These are phyloP conservation scores for Myiozetetes cayanensis DNA, from an alignment of 2,113 vertebrate species.

Conservation along the genomic window DNA sequence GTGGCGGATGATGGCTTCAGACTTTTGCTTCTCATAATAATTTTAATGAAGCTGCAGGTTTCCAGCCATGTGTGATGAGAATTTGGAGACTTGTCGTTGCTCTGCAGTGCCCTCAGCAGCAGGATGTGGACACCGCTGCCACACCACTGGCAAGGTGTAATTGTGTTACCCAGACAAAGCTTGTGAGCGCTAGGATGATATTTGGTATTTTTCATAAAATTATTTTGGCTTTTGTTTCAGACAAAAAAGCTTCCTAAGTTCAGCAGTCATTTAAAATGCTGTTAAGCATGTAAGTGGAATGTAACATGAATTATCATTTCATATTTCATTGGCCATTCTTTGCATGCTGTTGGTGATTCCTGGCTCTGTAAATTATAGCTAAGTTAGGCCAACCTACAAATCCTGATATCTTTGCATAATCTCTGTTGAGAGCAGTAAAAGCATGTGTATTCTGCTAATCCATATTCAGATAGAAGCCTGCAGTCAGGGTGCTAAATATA, in stretches of 20 bases:
- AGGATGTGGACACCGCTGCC: not conserved
- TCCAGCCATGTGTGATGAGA: not conserved
- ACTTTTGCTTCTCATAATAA: constrained; percentile 18
- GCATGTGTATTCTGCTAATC: constrained; percentile 43
- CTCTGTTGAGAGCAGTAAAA: constrained; percentile 40
- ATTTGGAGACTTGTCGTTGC: not conserved
- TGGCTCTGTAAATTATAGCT: constrained; percentile 53
- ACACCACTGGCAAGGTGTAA: not conserved
- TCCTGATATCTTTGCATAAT: constrained; percentile 38
- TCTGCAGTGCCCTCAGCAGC: constrained; percentile 20
- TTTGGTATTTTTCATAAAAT: not conserved
- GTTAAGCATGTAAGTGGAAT: constrained; percentile 44
- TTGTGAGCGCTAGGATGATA: not conserved
- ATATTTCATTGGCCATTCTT: constrained; percentile 60
- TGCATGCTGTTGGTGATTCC: constrained; percentile 40
- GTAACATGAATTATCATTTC: constrained; percentile 34
- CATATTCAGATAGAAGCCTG: not conserved
- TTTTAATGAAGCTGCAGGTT: constrained; percentile 45
- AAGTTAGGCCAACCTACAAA: constrained; percentile 23
- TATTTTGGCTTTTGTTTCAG: not conserved
- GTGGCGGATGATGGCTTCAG: constrained; percentile 7
- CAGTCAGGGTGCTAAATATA: not conserved
- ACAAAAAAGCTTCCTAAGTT: constrained; percentile 27
- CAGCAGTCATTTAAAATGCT: constrained; percentile 47
- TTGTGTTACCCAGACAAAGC: not conserved